Conservation (phyloP, 1,140 invertebrate genomes). For the Drosophila willistoni region DNA sequence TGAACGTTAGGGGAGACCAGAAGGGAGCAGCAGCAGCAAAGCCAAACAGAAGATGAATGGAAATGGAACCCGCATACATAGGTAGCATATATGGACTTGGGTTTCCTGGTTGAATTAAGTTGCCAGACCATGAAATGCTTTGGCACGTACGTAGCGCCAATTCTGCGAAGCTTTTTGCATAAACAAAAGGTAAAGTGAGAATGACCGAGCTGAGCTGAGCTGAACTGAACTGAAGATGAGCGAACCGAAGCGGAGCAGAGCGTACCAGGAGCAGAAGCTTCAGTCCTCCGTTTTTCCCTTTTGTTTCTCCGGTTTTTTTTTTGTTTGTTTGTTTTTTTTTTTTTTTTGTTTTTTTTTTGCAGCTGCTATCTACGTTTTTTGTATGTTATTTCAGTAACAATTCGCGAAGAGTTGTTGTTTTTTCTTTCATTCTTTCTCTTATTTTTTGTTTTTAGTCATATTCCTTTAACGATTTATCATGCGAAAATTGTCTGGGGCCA, state of each 20-base stretch:
- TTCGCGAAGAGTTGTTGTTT: conserved; percentile 45
- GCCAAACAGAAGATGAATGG: conserved; percentile 67
- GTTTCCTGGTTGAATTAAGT: conserved; percentile 68
- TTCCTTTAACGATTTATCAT: conserved; percentile 80
- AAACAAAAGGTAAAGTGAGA: conserved; percentile 69
- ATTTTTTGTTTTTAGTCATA: conserved; percentile 56
- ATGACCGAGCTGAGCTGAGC: conserved; percentile 13
- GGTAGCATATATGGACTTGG: conserved; percentile 18
- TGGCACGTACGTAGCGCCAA: conserved; percentile 79
- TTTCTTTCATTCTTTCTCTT: background rate
- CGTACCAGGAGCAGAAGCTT: conserved; percentile 10
- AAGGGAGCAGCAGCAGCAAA: conserved; percentile 32
- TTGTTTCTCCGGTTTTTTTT: background rate
- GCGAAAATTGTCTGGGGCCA: conserved; percentile 74
- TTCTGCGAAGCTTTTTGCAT: conserved; percentile 76
- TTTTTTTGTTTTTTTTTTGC: background rate
- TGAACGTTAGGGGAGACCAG: conserved; percentile 53
- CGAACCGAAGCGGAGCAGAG: background rate
- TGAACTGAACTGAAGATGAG: background rate
- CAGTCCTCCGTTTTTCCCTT: conserved; percentile 3
- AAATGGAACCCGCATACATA: conserved; percentile 46
- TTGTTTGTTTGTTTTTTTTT: no score
- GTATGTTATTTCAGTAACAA: conserved; percentile 73
- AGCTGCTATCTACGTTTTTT: conserved; percentile 36
- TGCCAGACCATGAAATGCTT: conserved; percentile 80